A percentile compares a stretch with the other conserved stretches of the same genome.
phyloP scores from a whole-genome alignment of 2,888 invertebrate species.

The Tridacna gigas region DNA sequence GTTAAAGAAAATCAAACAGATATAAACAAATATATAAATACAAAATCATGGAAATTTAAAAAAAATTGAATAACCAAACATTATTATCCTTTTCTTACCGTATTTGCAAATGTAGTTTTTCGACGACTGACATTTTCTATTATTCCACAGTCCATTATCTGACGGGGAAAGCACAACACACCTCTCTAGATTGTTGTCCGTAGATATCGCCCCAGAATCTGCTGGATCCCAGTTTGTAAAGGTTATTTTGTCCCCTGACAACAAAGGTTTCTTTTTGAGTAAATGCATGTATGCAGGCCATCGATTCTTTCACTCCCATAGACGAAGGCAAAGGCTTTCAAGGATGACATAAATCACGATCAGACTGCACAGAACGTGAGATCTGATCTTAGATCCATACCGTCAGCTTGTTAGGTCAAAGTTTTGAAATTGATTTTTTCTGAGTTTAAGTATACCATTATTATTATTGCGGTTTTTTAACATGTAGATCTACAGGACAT shows the following conservation, averaged over 20 bases:
- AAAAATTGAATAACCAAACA: not conserved
- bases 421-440: too few relatives aligned
- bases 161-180: conserved; percentile 3
- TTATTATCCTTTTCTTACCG: not conserved
- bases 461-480: too few relatives aligned
- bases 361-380: too few relatives aligned
- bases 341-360: too few relatives aligned
- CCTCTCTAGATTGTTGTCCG: not conserved
- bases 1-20: too few relatives aligned
- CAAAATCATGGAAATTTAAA: not conserved
- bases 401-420: too few relatives aligned
- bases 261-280: not conserved
- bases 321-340: too few relatives aligned
- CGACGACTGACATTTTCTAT: not conserved
- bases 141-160: conserved; percentile 1
- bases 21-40: not conserved
- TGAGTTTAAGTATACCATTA: too few relatives aligned
- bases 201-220: not conserved
- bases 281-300: too few relatives aligned
- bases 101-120: conserved; percentile 5
- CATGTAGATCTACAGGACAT: too few relatives aligned
- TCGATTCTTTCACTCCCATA: too few relatives aligned
- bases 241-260: not conserved
- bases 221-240: not conserved
- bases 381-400: too few relatives aligned